Base-by-base conservation (phyloP, 2,888 invertebrate species). In the Dorcus hopei region DNA sequence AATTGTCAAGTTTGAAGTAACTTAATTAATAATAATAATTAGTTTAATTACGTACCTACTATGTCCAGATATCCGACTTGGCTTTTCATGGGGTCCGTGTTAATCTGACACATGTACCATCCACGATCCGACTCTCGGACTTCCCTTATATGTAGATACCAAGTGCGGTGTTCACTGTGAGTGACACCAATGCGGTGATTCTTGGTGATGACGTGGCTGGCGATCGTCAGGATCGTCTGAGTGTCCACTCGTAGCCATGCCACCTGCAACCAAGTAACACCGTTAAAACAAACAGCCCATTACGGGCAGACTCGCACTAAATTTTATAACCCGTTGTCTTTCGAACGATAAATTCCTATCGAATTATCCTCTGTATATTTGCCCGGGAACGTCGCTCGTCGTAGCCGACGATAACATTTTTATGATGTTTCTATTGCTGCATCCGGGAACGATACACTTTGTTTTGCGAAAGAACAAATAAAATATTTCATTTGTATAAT, bases 41-140 rank as follows among this genome's bases (percentile, higher is more conserved):
- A 33, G 26, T 7, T 33, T 33, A 33, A 33, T 33, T 61, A 79
- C 85, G 80, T 73, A 88, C 88, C 87, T 16, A 87, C 87, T 55
- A 88, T 85, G 71, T 87, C 84, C 61, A 88, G 76, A 74, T 84
- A 86, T 49, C 87, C 86, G 57, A 83, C 81, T 79, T 87, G 87
- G 72, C 85, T 85, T 73, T 85, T 86, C 90, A 90, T 90, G 3
- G 90, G 91, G 68, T 88, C 88, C 0, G 85, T 85, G 73, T 86
- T 86, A 68, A 86, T 93, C 82, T 94, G 93, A 74, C 94, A 95
- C 93, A 93, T 93, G 80, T 94, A 95, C 88, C 91, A 93, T 52
- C 94, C 92, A 66, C 89, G 86, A 79, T 95, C 95, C 0, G 89
- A 85, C 75, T 93, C 91, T 54, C 88, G 82, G 2, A 94, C 89